These are phyloP conservation scores for Pediacus dermestoides DNA, from an alignment of 2,888 invertebrate species.

Conservation along the genomic window DNA sequence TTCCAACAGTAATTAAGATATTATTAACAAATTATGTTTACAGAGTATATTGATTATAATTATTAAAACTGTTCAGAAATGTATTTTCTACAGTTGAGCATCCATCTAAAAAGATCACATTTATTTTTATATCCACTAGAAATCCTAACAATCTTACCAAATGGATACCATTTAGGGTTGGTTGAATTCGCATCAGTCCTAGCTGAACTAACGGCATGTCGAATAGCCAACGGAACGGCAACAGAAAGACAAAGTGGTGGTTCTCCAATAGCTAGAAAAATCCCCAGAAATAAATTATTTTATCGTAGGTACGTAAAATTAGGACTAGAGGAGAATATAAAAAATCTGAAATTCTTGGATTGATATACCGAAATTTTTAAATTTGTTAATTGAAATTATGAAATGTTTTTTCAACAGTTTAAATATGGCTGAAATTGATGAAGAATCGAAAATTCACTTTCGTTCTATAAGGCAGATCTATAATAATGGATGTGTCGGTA, in stretches of 20 bases:
- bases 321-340: not conserved
- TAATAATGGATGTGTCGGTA: slow-evolving; percentile 7
- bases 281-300: not conserved
- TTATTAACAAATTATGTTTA: no score
- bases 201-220: slow-evolving; percentile 66
- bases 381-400: no score
- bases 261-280: slow-evolving; percentile 53
- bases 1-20: no score
- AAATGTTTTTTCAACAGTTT: no score
- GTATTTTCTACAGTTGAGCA: slow-evolving; percentile 53
- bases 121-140: no score
- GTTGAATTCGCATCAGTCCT: slow-evolving; percentile 61
- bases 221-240: slow-evolving; percentile 59
- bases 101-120: slow-evolving; percentile 50
- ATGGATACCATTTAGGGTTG: slow-evolving; percentile 56
- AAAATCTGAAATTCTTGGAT: not conserved
- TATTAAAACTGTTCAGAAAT: slow-evolving; percentile 35
- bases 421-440: no score
- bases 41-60: slow-evolving; percentile 37
- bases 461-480: no score
- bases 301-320: no score
- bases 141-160: slow-evolving; percentile 59
- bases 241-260: slow-evolving; percentile 53
- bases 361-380: not conserved
- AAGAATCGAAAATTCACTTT: no score